Percentiles rank a stretch among this genome's conserved stretches.
These are phyloP conservation scores for Ecliptopera silaceata DNA, from an alignment of 2,888 invertebrate species.

Conservation along the genomic window DNA sequence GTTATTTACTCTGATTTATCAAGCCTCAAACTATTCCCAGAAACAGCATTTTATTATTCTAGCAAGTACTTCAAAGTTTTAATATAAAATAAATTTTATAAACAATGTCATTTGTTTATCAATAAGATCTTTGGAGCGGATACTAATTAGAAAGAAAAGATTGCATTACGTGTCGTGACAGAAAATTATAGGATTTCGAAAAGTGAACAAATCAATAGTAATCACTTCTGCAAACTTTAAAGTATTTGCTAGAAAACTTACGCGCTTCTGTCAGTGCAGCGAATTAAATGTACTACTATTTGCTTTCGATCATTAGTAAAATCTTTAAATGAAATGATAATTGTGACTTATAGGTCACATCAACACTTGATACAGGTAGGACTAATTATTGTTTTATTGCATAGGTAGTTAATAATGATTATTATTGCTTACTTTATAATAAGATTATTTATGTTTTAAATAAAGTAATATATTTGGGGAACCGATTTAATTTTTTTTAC, in stretches of 20 bases:
- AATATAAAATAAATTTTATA: too few relatives aligned
- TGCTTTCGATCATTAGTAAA: background rate
- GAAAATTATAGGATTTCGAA: too few relatives aligned
- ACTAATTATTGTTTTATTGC: slow-evolving; percentile 8
- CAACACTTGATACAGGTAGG: background rate
- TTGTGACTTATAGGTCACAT: background rate
- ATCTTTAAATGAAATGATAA: background rate
- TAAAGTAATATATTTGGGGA: slow-evolving; percentile 29
- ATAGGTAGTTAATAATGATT: slow-evolving; percentile 13
- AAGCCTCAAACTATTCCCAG: background rate
- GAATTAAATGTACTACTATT: background rate
- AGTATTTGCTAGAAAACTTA: background rate
- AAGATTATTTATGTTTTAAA: slow-evolving; percentile 27
- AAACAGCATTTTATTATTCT: background rate
- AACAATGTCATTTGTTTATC: too few relatives aligned
- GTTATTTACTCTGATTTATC: background rate
- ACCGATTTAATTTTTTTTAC: too few relatives aligned
- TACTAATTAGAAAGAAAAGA: too few relatives aligned
- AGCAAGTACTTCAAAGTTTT: background rate
- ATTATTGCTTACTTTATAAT: slow-evolving; percentile 7
- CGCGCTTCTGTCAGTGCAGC: too few relatives aligned
- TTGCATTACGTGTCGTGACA: too few relatives aligned
- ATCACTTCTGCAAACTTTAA: too few relatives aligned
- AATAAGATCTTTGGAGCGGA: too few relatives aligned
- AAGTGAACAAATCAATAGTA: background rate